These are phyloP conservation scores for Formica selysi DNA, from an alignment of 1,140 invertebrate genomes.

Conservation along the genomic window DNA sequence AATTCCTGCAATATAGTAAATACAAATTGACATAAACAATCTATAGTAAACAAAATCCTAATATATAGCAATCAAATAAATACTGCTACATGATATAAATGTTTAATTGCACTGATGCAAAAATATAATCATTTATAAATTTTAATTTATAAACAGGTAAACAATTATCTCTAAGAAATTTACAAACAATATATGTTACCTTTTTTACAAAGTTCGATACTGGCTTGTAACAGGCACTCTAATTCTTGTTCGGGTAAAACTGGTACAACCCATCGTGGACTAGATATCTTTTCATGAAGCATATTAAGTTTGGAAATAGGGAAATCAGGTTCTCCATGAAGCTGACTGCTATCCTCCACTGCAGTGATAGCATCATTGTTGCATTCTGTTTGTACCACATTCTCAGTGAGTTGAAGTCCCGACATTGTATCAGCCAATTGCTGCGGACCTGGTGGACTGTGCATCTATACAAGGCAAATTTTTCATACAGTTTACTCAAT, in stretches of 20 bases:
- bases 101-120: not conserved
- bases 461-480: conserved; percentile 77
- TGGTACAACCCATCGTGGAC: conserved; percentile 98
- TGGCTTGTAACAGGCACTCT: conserved; percentile 95
- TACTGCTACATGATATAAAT: conserved; percentile 10
- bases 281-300: conserved; percentile 98
- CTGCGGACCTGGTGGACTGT: conserved; percentile 85
- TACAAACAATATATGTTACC: conserved; percentile 85
- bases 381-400: conserved; percentile 81
- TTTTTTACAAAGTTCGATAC: conserved; percentile 94
- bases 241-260: conserved; percentile 98
- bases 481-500: not conserved
- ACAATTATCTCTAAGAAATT: conserved; percentile 1
- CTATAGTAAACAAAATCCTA: not conserved
- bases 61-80: not conserved
- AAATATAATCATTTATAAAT: not conserved
- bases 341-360: conserved; percentile 84
- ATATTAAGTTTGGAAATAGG: conserved; percentile 94
- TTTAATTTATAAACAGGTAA: not conserved
- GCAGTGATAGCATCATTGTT: conserved; percentile 78
- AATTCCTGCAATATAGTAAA: conserved; percentile 88
- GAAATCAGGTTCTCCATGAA: conserved; percentile 91
- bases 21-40: not conserved
- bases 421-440: conserved; percentile 84
- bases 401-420: conserved; percentile 84